A percentile compares a stretch with the other conserved stretches of the same genome.
Conservation (phyloP, 2,797 vertebrate genomes). For the Mormyrops boulengeri region DNA sequence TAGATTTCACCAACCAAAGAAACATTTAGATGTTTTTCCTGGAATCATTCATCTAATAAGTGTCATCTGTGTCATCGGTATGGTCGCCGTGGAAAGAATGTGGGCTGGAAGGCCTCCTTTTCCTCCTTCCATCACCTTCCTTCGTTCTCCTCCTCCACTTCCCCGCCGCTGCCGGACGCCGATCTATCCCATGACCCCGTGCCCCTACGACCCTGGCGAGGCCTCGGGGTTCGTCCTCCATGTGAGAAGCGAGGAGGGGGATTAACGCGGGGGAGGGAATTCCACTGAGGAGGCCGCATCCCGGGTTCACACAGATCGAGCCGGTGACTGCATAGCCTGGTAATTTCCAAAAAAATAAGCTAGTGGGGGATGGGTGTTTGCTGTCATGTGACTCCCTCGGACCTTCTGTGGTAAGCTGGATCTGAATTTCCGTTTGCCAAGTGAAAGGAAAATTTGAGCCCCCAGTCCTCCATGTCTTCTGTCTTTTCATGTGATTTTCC, state of each 20-base stretch:
- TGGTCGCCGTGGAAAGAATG: background rate
- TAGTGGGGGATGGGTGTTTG: background rate
- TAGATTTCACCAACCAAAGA: background rate
- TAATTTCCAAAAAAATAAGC: background rate
- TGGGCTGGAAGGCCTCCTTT: background rate
- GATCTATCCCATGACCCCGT: constrained; percentile 18
- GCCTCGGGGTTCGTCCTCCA: background rate
- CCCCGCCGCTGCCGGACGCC: background rate
- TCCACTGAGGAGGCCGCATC: background rate
- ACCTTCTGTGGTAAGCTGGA: background rate
- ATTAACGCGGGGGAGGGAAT: constrained; percentile 1
- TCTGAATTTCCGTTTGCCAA: background rate
- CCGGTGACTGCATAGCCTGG: background rate
- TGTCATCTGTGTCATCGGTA: background rate
- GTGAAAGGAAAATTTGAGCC: background rate
- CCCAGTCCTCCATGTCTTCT: background rate
- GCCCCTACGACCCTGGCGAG: background rate
- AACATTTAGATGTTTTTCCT: background rate
- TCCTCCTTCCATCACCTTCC: background rate
- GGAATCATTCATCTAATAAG: background rate
- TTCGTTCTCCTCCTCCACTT: background rate
- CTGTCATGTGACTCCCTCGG: constrained; percentile 1
- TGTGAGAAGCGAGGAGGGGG: background rate
- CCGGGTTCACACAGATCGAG: background rate
- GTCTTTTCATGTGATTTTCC: background rate